Percentiles rank a stretch among this genome's conserved stretches.
phyloP scores from a whole-genome alignment of 2,797 vertebrate genomes.

The Antrozous pallidus region DNA sequence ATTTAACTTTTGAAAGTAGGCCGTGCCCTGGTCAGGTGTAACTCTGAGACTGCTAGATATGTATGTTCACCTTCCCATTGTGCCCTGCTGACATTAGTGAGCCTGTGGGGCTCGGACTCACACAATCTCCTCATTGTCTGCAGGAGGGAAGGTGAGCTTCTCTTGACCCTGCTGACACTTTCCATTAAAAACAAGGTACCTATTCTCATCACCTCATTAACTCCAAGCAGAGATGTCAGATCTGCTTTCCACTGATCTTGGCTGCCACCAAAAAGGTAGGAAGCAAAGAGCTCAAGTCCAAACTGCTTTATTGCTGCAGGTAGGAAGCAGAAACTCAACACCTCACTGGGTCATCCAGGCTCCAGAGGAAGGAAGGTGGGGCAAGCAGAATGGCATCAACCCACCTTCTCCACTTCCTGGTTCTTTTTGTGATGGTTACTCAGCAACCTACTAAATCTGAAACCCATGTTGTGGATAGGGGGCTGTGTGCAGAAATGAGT shows the following conservation, averaged over 20 bases:
- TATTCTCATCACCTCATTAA: neutral
- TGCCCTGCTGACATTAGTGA: fast-evolving
- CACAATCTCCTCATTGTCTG: neutral
- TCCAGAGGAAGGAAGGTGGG: neutral
- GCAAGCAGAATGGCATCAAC: neutral
- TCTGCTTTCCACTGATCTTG: neutral
- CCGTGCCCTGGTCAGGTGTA: neutral
- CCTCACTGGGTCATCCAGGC: too few species aligned
- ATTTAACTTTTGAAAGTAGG: neutral
- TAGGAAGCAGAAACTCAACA: neutral
- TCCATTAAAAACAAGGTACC: neutral
- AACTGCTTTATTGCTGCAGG: neutral
- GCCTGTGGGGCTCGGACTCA: fast-evolving
- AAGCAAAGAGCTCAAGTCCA: neutral
- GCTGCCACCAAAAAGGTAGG: neutral
- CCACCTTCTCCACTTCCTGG: neutral
- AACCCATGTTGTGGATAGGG: too few species aligned
- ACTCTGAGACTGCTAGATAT: neutral
- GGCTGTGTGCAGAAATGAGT: neutral
- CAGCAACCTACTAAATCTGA: neutral
- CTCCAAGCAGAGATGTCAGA: neutral
- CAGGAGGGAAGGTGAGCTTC: neutral
- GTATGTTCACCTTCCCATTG: neutral
- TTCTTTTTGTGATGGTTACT: neutral
- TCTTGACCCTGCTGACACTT: neutral